Conservation (phyloP, 2,113 vertebrate species). For the human region DNA sequence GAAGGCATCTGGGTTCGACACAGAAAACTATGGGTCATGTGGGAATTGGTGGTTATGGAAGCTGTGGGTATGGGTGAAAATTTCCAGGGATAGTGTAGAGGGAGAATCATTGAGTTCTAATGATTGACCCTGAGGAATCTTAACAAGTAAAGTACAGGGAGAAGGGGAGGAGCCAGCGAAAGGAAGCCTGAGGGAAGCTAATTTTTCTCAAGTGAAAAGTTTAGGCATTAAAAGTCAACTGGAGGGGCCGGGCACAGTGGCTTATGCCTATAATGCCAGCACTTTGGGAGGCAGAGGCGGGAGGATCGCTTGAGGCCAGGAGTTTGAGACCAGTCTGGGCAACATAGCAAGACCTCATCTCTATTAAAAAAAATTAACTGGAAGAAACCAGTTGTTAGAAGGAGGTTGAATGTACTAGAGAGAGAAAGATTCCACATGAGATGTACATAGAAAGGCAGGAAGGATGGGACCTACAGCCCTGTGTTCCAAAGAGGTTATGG, state of each 20-base stretch:
- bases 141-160: neutral
- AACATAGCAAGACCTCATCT: too few relatives aligned
- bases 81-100: neutral
- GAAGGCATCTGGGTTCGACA: neutral
- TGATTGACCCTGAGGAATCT: neutral
- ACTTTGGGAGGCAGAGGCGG: too few relatives aligned
- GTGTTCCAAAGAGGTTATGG: neutral
- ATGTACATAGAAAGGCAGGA: neutral
- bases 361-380: neutral
- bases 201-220: neutral
- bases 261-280: too few relatives aligned
- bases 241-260: neutral
- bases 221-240: neutral
- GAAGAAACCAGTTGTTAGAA: neutral
- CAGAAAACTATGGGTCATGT: neutral
- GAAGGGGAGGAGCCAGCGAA: neutral
- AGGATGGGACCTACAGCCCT: neutral
- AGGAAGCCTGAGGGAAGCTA: neutral
- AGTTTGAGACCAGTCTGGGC: too few relatives aligned
- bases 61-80: too few relatives aligned
- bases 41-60: neutral
- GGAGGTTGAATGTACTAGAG: neutral
- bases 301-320: too few relatives aligned
- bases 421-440: neutral
- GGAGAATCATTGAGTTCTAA: neutral